These are phyloP conservation scores for Drosophila nigrodunni DNA, from an alignment of 1,140 invertebrate species.

Conservation along the genomic window DNA sequence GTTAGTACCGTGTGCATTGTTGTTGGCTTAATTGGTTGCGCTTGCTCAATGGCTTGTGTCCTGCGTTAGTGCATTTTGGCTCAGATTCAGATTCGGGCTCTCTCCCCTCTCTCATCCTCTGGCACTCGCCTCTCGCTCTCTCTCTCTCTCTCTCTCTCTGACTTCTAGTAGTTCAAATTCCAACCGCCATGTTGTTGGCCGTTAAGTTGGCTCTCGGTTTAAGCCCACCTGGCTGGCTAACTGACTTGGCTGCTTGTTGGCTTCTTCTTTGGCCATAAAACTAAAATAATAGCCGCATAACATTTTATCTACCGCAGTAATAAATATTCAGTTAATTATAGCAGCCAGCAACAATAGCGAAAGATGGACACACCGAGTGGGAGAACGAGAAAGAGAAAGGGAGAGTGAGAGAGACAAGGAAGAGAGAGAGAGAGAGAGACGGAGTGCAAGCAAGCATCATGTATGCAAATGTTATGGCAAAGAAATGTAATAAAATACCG, in stretches of 20 bases:
- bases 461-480: conserved; percentile 57
- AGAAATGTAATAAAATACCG: conserved; percentile 46
- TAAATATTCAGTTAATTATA: conserved; percentile 83
- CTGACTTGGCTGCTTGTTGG: conserved; percentile 46
- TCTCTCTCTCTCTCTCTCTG: not conserved
- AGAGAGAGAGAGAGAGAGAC: not conserved
- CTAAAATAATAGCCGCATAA: conserved; percentile 83
- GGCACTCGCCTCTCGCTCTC: not conserved
- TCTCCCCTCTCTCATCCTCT: not conserved
- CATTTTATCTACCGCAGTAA: conserved; percentile 83
- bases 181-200: conserved; percentile 19
- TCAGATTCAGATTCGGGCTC: conserved; percentile 51
- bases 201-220: conserved; percentile 51
- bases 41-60: conserved; percentile 67
- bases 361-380: not conserved
- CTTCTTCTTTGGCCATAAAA: conserved; percentile 66
- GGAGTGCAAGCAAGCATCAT: not conserved
- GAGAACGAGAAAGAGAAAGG: not conserved
- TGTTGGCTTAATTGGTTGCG: conserved; percentile 58
- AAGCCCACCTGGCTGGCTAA: conserved; percentile 61
- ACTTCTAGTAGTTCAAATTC: conserved; percentile 1
- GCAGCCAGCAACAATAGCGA: conserved; percentile 40
- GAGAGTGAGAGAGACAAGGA: conserved; percentile 2
- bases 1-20: conserved; percentile 24
- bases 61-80: conserved; percentile 61